Base-by-base conservation (phyloP, 37 sponge, comb jelly and placozoan species). In the Crambe crambe region DNA sequence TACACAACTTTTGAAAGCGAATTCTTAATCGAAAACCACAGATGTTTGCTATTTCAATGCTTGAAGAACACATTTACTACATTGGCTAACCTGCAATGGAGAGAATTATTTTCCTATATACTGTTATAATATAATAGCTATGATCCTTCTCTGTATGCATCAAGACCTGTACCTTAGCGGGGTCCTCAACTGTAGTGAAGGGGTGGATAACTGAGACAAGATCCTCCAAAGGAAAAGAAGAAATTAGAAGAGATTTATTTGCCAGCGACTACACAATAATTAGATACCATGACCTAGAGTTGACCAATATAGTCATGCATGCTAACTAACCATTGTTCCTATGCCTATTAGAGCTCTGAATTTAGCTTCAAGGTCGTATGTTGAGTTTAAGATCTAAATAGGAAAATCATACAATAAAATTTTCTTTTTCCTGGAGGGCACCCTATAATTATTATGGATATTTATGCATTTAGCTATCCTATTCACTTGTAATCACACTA, bases 331-430 rank as follows among this genome's bases (percentile, higher is more conserved):
- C 89, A 91, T 27, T 30, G 70, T 74, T 68, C 92, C 92, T 41
- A 91, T 29, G 30, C 74, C 88, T n/a, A 91, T 61, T 23, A 83
- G 35, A 27, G 63, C 41, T 80, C 92, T 83, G 42, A 79, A 86
- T 36, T 91, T 91, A 23, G 84, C 89, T 60, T 91, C 88, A n/a
- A 23, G 26, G 30, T 91, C 92, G 47, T 58, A 69, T 18, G 54
- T 32, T 20, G 92, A 74, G 3, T 70, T 68, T 18, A 91, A 40
- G 23, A 91, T 67, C 92, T 91, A 42, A 23, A 29, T 1, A 37
- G 25, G 2, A 76, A 23, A 2, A 10, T 64, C 35, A 43, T 22
- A 43, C 65, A 40, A 72, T 30, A 39, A 43, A 26, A 51, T n/a
- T n/a, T n/a, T n/a, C n/a, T n/a, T n/a, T n/a, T n/a, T n/a, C n/a